Percentiles rank a stretch among this genome's conserved stretches.
Evolutionary conservation across 2,113 vertebrate genomes (phyloP).

Genomic region (Alethe castanea): DNA sequence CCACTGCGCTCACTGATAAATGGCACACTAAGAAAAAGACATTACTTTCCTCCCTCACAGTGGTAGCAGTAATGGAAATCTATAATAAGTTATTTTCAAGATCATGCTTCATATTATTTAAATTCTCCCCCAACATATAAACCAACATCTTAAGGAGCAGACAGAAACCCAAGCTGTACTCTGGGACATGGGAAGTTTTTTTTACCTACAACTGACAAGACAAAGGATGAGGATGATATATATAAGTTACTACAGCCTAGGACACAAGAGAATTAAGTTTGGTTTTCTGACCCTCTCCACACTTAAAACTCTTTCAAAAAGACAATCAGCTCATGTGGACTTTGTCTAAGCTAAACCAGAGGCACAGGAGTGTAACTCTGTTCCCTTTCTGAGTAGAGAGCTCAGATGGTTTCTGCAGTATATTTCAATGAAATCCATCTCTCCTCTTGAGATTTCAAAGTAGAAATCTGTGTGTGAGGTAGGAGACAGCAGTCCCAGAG

Average conservation of each 20-base stretch:
- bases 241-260: background rate
- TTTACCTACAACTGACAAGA: background rate
- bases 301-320: background rate
- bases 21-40: constrained; percentile 32
- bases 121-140: constrained; percentile 5
- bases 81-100: background rate
- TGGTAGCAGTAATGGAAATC: constrained; percentile 22
- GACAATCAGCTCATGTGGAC: background rate
- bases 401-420: background rate
- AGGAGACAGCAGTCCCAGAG: background rate
- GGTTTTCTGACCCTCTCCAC: background rate
- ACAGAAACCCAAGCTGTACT: background rate
- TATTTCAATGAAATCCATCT: background rate
- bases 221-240: background rate
- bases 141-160: background rate
- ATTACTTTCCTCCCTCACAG: constrained; percentile 3
- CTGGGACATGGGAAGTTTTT: background rate
- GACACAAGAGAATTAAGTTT: background rate
- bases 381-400: background rate
- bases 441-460: background rate
- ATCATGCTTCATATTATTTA: constrained; percentile 34
- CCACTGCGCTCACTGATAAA: constrained; percentile 62
- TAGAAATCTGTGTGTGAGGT: background rate
- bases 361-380: background rate
- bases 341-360: background rate